These are phyloP conservation scores for Oxyura jamaicensis DNA, from an alignment of 2,113 vertebrate genomes.

Conservation along the genomic window DNA sequence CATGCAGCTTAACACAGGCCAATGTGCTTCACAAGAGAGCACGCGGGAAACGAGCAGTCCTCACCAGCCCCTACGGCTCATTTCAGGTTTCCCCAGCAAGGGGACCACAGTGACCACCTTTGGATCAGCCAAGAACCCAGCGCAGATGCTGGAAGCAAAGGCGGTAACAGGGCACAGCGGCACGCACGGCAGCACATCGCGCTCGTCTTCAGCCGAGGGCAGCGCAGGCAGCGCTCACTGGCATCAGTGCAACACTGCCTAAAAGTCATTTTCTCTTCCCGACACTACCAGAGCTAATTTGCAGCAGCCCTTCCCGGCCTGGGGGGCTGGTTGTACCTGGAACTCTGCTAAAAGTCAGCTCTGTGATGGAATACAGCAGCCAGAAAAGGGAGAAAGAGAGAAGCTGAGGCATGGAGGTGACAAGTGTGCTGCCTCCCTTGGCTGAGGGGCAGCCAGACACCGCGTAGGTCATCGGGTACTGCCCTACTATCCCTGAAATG, in stretches of 20 bases:
- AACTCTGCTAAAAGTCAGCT: background rate
- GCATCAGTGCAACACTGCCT: background rate
- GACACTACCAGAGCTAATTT: background rate
- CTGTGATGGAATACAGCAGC: background rate
- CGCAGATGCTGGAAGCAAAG: background rate
- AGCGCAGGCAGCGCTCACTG: background rate
- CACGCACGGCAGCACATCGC: accelerated
- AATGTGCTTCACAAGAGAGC: background rate
- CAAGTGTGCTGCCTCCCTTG: background rate
- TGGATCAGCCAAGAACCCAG: background rate
- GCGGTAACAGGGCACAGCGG: accelerated
- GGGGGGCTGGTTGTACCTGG: background rate
- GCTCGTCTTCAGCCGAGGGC: background rate
- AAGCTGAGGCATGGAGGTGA: background rate
- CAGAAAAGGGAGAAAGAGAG: background rate
- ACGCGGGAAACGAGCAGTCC: background rate
- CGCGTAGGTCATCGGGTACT: background rate
- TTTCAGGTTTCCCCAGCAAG: background rate
- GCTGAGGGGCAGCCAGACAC: background rate
- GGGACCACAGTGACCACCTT: background rate
- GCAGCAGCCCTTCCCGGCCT: background rate
- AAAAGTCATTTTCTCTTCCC: background rate
- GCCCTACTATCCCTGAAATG: background rate
- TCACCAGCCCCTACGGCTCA: background rate
- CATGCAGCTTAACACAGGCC: background rate